These are phyloP conservation scores for Linnaemya tessellans DNA, from an alignment of 2,888 invertebrate species.

Conservation along the genomic window DNA sequence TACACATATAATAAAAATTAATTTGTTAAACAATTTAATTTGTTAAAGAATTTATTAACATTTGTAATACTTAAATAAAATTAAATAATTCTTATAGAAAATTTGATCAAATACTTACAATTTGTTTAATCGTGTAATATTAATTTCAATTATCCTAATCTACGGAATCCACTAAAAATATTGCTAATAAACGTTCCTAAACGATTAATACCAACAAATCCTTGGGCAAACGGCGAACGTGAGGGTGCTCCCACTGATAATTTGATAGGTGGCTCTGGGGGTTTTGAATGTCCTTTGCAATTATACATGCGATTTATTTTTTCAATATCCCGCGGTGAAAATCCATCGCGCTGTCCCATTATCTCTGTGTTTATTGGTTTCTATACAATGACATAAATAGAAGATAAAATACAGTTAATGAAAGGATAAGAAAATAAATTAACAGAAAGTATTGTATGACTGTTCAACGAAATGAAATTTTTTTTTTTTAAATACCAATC, in stretches of 20 bases:
- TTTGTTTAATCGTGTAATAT: neutral
- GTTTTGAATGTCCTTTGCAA: conserved; percentile 81
- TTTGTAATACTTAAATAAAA: neutral
- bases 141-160: neutral
- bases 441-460: no score
- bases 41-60: neutral
- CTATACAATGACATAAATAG: conserved; percentile 67
- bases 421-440: no score
- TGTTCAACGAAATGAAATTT: no score
- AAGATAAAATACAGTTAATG: neutral
- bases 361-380: conserved; percentile 81
- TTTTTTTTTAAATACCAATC: no score
- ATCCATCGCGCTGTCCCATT: conserved; percentile 90
- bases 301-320: conserved; percentile 91
- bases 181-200: conserved; percentile 13
- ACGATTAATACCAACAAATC: neutral
- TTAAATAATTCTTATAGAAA: neutral
- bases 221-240: neutral
- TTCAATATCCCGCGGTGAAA: conserved; percentile 88
- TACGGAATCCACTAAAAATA: conserved; percentile 24
- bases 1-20: no score
- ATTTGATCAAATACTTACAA: conserved; percentile 14
- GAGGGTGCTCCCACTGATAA: neutral
- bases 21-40: no score
- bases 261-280: conserved; percentile 24